Evolutionary conservation across 2,113 vertebrate genomes (phyloP).

Genomic region (Ascaphus truei): DNA sequence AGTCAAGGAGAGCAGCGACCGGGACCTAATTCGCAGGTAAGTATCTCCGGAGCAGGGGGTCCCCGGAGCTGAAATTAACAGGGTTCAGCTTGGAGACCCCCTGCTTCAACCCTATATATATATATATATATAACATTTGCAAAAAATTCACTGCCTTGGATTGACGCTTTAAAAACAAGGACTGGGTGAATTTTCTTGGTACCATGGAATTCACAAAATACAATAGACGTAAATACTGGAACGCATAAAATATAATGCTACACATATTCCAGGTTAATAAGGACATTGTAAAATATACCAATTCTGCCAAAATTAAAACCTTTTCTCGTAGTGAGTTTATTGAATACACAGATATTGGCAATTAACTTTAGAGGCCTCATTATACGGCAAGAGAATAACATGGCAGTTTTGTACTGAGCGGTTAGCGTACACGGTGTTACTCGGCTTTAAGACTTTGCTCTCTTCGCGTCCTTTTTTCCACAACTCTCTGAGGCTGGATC

Average conservation of each 20-base stretch:
- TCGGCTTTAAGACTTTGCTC: slow-evolving; percentile 69
- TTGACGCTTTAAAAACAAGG: slow-evolving; percentile 57
- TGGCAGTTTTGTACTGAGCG: slow-evolving; percentile 51
- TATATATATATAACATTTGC: too few relatives aligned
- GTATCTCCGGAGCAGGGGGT: too few relatives aligned
- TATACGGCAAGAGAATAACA: slow-evolving; percentile 46
- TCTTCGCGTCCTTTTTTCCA: slow-evolving; percentile 79
- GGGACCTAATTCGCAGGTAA: too few relatives aligned
- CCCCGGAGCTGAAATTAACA: too few relatives aligned
- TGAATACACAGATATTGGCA: slow-evolving; percentile 61
- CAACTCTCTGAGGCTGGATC: slow-evolving; percentile 67
- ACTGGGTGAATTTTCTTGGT: slow-evolving; percentile 61
- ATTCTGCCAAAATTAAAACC: slow-evolving; percentile 61
- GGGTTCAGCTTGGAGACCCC: too few relatives aligned
- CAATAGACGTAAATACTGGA: slow-evolving; percentile 70
- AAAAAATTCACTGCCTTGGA: too few relatives aligned
- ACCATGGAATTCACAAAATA: slow-evolving; percentile 66
- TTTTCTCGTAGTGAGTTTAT: slow-evolving; percentile 53
- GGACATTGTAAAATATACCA: slow-evolving; percentile 62
- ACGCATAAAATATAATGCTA: slow-evolving; percentile 69
- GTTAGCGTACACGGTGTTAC: slow-evolving; percentile 33
- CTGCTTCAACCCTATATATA: too few relatives aligned
- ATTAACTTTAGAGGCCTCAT: slow-evolving; percentile 55
- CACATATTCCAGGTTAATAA: slow-evolving; percentile 58
- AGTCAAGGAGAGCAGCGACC: too few relatives aligned